A percentile compares a stretch with the other conserved stretches of the same genome.
These are phyloP conservation scores for Phalloptychus januarius DNA, from an alignment of 2,797 vertebrate species.

Conservation along the genomic window DNA sequence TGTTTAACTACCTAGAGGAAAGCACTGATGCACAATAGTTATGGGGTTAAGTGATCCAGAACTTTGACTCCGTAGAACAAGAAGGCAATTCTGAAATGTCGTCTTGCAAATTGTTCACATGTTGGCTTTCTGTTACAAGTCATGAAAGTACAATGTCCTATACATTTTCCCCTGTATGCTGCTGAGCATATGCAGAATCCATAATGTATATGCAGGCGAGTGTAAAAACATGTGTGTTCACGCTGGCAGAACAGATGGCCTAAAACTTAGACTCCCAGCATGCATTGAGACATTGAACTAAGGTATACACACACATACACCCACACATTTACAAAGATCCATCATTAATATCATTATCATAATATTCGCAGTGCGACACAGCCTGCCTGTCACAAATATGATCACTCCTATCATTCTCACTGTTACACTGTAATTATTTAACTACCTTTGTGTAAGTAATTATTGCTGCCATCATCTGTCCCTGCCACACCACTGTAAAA, in stretches of 20 bases:
- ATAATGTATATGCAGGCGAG: conserved; percentile 15
- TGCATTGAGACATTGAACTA: conserved; percentile 73
- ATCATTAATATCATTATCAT: conserved; percentile 79
- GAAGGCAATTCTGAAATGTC: neutral
- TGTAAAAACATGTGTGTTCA: conserved; percentile 22
- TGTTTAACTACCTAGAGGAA: neutral
- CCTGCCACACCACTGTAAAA: conserved; percentile 50
- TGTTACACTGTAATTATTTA: conserved; percentile 66
- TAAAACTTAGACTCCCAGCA: conserved; percentile 74
- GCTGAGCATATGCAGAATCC: conserved; percentile 10
- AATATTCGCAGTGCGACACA: conserved; percentile 69
- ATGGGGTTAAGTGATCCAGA: neutral
- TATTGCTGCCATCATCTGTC: conserved; percentile 50
- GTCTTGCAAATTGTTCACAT: conserved; percentile 9
- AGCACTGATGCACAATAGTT: neutral
- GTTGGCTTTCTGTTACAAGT: conserved; percentile 1
- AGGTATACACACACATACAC: conserved; percentile 48
- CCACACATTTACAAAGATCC: conserved; percentile 67
- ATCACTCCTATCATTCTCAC: conserved; percentile 71
- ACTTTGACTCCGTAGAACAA: conserved; percentile 4
- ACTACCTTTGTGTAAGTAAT: conserved; percentile 57
- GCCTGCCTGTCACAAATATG: conserved; percentile 73
- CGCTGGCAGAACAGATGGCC: conserved; percentile 78
- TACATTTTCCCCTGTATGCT: neutral
- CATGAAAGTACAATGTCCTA: neutral